Base-by-base conservation (phyloP, 2,113 vertebrate genomes). In the Pomatostomus ruficeps region DNA sequence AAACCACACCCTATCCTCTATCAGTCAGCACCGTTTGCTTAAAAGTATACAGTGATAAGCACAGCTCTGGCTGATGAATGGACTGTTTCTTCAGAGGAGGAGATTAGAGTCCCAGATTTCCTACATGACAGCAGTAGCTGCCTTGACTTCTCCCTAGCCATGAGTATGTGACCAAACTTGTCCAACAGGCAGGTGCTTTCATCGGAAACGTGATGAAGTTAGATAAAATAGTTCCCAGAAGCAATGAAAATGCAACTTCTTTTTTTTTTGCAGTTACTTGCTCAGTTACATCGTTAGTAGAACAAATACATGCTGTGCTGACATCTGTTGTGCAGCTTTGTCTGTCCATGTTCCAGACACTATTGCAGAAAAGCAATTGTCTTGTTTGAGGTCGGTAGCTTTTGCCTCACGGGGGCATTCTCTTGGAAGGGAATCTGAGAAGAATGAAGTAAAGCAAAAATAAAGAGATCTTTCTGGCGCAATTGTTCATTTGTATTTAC, bases 381-480 rank as follows among this genome's bases (percentile, higher is more conserved):
- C 46, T 85, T 66, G 12, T 58, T 45, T 3, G 11, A 75, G 13
- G 7, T 42, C 0, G 0, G 18, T 38, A 67, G 42, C 2, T 10
- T 95, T 96, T 96, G 67, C 74, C 84, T 91, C 40, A 16, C 75
- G 88, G 38, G 79, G 24, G 43, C 63, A 74, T 96, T 93, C 33
- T 55, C 55, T 86, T 95, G 76, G 51, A 95, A 88, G 81, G 87
- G 85, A 96, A 83, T 96, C 67, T 81, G 68, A 82, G 73, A 93
- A 58, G 91, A 96, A 77, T 89, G 89, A 96, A 95, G 77, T 72
- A 94, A 93, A 96, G 77, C 84, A 94, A 95, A 95, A 96, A 93
- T 70, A 89, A 82, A 89, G 68, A 89, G n/a, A 73, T 96, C 83
- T 94, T 94, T 93, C 70, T 95, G 92, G 89, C 90, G 48, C 57